Percentiles rank a stretch among this genome's conserved stretches.
These are phyloP conservation scores for Hydrozoanthus tunicans DNA, from an alignment of 64 coral and sea anemone genomes.

Conservation along the genomic window DNA sequence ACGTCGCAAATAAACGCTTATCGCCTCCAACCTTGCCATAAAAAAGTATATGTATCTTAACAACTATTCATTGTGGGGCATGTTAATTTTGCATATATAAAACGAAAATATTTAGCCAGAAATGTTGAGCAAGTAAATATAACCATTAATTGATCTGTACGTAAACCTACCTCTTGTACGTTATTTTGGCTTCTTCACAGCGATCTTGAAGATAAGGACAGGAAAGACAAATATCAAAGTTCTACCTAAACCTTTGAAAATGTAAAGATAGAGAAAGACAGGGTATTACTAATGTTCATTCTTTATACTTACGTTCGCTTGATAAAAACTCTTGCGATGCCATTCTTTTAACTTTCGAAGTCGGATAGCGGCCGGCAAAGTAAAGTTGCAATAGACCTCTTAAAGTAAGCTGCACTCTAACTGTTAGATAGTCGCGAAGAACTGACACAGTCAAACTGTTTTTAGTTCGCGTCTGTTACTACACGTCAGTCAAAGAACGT, in stretches of 20 bases:
- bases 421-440: background rate
- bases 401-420: background rate
- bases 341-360: slow-evolving; percentile 23
- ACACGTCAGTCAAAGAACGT: background rate
- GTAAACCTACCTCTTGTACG: slow-evolving; percentile 17
- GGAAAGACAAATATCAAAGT: background rate
- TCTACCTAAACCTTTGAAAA: slow-evolving; percentile 19
- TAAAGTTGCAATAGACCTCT: slow-evolving; percentile 11
- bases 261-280: background rate
- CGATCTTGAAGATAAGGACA: slow-evolving; percentile 24
- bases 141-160: slow-evolving; percentile 15
- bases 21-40: background rate
- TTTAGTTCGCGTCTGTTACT: slow-evolving; percentile 2
- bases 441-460: background rate
- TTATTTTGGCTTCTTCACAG: slow-evolving; percentile 11
- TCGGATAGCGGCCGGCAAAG: background rate
- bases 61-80: slow-evolving; percentile 8
- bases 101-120: slow-evolving; percentile 29
- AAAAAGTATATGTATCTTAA: background rate
- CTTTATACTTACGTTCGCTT: slow-evolving; percentile 9
- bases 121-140: background rate
- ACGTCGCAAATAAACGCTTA: slow-evolving; percentile 32
- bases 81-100: background rate
- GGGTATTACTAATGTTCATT: slow-evolving; percentile 1
- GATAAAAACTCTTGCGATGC: slow-evolving; percentile 18